phyloP scores from a whole-genome alignment of 2,113 vertebrate species.

The Callipepla californica region DNA sequence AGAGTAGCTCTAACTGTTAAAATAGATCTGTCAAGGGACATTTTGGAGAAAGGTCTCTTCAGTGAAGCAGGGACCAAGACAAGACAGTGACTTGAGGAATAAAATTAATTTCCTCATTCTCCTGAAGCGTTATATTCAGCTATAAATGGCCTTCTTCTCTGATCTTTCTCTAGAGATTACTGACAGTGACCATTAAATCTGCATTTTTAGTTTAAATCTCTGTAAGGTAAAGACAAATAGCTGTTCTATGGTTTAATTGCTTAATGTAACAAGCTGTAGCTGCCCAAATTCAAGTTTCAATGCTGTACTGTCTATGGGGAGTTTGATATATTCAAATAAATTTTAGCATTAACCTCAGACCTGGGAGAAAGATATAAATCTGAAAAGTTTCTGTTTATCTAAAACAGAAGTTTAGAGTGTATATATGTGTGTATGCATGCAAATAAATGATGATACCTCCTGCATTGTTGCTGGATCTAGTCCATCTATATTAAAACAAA shows the following conservation, averaged over 20 bases:
- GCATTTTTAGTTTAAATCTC: constrained; percentile 24
- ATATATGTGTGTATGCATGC: accelerated
- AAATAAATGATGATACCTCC: background rate
- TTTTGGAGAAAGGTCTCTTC: background rate
- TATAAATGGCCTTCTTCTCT: background rate
- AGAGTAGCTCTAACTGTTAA: background rate
- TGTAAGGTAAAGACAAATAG: constrained; percentile 7
- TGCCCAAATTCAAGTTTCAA: background rate
- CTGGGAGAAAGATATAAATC: background rate
- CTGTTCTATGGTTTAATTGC: constrained; percentile 23
- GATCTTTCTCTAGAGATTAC: background rate
- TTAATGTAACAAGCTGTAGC: constrained; percentile 11
- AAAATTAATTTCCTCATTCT: background rate
- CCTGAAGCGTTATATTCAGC: background rate
- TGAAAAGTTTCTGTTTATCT: background rate
- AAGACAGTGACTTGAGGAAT: background rate
- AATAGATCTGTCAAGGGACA: background rate
- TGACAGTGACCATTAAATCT: background rate
- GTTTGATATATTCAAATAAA: background rate
- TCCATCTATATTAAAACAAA: background rate
- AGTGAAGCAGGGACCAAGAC: background rate
- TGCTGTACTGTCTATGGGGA: background rate
- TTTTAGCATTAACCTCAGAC: background rate
- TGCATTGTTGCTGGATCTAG: background rate
- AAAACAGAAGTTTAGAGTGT: background rate